phyloP scores from a whole-genome alignment of 2,888 invertebrate species.

The Philopedon plagiatum region DNA sequence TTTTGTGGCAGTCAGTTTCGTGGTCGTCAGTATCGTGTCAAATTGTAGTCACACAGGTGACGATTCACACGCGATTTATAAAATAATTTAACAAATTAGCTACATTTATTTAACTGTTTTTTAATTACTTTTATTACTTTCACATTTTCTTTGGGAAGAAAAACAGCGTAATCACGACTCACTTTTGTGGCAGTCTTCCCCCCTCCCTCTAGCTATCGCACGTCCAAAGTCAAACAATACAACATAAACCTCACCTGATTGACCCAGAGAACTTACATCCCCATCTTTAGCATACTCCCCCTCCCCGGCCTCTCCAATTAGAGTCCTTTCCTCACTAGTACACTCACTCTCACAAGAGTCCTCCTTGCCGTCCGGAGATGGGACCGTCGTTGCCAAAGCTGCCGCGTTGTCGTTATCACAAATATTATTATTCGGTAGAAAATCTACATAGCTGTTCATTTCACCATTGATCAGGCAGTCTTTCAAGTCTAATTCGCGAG shows the following conservation, averaged over 20 bases:
- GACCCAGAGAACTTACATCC: slow-evolving; percentile 42
- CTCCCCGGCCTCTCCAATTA: slow-evolving; percentile 7
- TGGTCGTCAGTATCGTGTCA: too few relatives aligned
- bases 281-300: slow-evolving; percentile 24
- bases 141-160: too few relatives aligned
- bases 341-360: slow-evolving; percentile 44
- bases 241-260: slow-evolving; percentile 42
- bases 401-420: slow-evolving; percentile 59
- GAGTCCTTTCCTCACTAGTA: slow-evolving; percentile 35
- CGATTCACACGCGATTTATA: too few relatives aligned
- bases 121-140: too few relatives aligned
- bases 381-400: slow-evolving; percentile 7
- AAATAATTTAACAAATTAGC: too few relatives aligned
- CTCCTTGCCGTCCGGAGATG: slow-evolving; percentile 23
- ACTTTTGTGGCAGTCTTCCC: too few relatives aligned
- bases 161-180: too few relatives aligned
- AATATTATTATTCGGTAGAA: slow-evolving; percentile 65
- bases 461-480: slow-evolving; percentile 57
- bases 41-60: too few relatives aligned
- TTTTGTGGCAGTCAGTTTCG: too few relatives aligned
- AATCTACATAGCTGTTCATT: slow-evolving; percentile 53
- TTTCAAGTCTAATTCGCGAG: slow-evolving; percentile 42
- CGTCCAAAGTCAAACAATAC: too few relatives aligned
- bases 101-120: too few relatives aligned
- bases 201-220: too few relatives aligned